Evolutionary conservation across 2,113 vertebrate genomes (phyloP).

Genomic region (Brachypodius melanocephalos): DNA sequence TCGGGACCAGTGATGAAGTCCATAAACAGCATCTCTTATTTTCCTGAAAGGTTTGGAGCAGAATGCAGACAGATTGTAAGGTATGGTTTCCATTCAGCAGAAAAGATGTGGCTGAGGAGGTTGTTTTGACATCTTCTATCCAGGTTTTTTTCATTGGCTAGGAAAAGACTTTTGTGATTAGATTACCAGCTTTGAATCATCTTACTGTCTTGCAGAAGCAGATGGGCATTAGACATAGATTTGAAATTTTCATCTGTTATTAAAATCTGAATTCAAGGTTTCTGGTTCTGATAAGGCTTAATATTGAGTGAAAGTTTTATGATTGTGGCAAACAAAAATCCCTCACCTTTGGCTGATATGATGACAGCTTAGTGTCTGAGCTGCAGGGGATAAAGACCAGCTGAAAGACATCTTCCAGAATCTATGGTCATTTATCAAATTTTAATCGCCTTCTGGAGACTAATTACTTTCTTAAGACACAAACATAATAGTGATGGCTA

Average conservation of each 20-base stretch:
- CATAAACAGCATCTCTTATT: neutral
- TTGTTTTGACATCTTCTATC: slow-evolving; percentile 55
- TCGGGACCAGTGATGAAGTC: neutral
- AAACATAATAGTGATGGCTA: neutral
- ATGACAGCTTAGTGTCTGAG: slow-evolving; percentile 56
- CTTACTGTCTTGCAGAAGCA: slow-evolving; percentile 40
- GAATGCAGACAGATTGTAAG: neutral
- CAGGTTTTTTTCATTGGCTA: slow-evolving; percentile 50
- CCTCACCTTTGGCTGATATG: slow-evolving; percentile 40
- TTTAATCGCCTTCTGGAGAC: slow-evolving; percentile 22
- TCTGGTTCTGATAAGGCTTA: slow-evolving; percentile 50
- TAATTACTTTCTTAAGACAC: slow-evolving; percentile 8
- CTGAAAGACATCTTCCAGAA: slow-evolving; percentile 34
- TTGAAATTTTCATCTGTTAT: slow-evolving; percentile 53
- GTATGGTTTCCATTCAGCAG: slow-evolving; percentile 51
- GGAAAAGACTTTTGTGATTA: slow-evolving; percentile 31
- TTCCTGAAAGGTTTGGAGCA: slow-evolving; percentile 5
- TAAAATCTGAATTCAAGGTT: slow-evolving; percentile 34
- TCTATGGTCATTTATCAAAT: neutral
- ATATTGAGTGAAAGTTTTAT: slow-evolving; percentile 55
- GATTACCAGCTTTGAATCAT: slow-evolving; percentile 37
- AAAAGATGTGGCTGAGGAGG: neutral
- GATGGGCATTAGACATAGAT: slow-evolving; percentile 25
- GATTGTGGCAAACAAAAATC: slow-evolving; percentile 32
- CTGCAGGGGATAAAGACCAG: slow-evolving; percentile 6